A percentile compares a stretch with the other conserved stretches of the same genome.
phyloP scores from a whole-genome alignment of 2,113 vertebrate genomes.

The Ageneiosus marmoratus region DNA sequence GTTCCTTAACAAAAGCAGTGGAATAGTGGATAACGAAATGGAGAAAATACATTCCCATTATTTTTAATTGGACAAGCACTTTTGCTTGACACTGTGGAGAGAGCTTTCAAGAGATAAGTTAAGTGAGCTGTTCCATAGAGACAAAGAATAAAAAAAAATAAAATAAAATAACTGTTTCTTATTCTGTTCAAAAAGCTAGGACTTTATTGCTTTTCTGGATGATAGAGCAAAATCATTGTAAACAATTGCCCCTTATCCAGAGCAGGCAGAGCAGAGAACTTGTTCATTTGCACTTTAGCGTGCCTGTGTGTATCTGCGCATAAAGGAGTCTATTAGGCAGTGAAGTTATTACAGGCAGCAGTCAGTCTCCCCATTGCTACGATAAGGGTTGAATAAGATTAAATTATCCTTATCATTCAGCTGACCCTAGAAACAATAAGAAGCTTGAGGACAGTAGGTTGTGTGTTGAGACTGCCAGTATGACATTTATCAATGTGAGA shows the following conservation, averaged over 20 bases:
- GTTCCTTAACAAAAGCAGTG: slow-evolving; percentile 72
- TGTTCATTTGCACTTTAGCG: slow-evolving; percentile 51
- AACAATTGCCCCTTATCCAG: slow-evolving; percentile 60
- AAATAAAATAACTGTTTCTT: slow-evolving; percentile 58
- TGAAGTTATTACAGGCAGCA: slow-evolving; percentile 50
- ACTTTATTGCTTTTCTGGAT: slow-evolving; percentile 58
- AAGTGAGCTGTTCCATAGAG: slow-evolving; percentile 72
- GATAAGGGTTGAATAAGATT: slow-evolving; percentile 54
- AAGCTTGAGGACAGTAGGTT: slow-evolving; percentile 53
- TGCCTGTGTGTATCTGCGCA: slow-evolving; percentile 42
- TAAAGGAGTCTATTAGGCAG: slow-evolving; percentile 46
- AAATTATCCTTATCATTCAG: slow-evolving; percentile 50
- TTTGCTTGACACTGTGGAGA: slow-evolving; percentile 69
- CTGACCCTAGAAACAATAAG: slow-evolving; percentile 55
- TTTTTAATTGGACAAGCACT: slow-evolving; percentile 79
- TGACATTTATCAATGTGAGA: slow-evolving; percentile 68
- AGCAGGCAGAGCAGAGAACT: slow-evolving; percentile 29
- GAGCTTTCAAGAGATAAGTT: slow-evolving; percentile 60
- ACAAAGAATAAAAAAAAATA: slow-evolving; percentile 55
- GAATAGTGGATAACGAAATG: slow-evolving; percentile 63
- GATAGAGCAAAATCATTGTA: slow-evolving; percentile 53
- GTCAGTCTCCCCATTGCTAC: slow-evolving; percentile 20
- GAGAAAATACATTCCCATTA: slow-evolving; percentile 66
- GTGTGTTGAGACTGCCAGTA: slow-evolving; percentile 62
- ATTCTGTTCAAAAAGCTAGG: slow-evolving; percentile 57